These are phyloP conservation scores for Poecilia latipinna DNA, from an alignment of 2,113 vertebrate species.

Conservation along the genomic window DNA sequence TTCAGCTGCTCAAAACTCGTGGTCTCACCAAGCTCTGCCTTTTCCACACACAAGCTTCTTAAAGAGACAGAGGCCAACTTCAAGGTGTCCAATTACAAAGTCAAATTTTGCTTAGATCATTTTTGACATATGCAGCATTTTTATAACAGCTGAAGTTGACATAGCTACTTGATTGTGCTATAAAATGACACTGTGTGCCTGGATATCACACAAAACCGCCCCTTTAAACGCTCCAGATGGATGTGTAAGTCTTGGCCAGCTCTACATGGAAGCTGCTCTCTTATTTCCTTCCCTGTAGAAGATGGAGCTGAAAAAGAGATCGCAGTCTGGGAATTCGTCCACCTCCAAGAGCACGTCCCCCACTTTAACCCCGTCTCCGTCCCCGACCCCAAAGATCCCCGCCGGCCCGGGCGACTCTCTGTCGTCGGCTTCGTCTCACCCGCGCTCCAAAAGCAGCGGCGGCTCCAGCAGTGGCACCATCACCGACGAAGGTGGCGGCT, in stretches of 20 bases:
- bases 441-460: slow-evolving; percentile 92
- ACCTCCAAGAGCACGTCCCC: slow-evolving; percentile 98
- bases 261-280: not conserved
- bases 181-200: too few relatives aligned
- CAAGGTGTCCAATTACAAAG: too few relatives aligned
- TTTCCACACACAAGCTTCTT: too few relatives aligned
- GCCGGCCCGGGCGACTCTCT: slow-evolving; percentile 77
- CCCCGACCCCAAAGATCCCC: slow-evolving; percentile 83
- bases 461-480: slow-evolving; percentile 97
- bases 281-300: slow-evolving; percentile 76
- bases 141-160: too few relatives aligned
- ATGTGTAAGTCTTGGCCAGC: not conserved
- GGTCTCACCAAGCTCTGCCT: too few relatives aligned
- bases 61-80: too few relatives aligned
- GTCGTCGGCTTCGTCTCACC: slow-evolving; percentile 90
- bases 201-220: too few relatives aligned
- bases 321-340: slow-evolving; percentile 90
- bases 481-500: slow-evolving; percentile 88
- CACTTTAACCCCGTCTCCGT: slow-evolving; percentile 90
- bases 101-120: too few relatives aligned
- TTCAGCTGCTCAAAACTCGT: too few relatives aligned
- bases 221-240: not conserved
- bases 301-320: slow-evolving; percentile 85
- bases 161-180: too few relatives aligned
- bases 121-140: too few relatives aligned